These are phyloP conservation scores for Octodon degus DNA, from an alignment of 2,113 vertebrate species.

Conservation along the genomic window DNA sequence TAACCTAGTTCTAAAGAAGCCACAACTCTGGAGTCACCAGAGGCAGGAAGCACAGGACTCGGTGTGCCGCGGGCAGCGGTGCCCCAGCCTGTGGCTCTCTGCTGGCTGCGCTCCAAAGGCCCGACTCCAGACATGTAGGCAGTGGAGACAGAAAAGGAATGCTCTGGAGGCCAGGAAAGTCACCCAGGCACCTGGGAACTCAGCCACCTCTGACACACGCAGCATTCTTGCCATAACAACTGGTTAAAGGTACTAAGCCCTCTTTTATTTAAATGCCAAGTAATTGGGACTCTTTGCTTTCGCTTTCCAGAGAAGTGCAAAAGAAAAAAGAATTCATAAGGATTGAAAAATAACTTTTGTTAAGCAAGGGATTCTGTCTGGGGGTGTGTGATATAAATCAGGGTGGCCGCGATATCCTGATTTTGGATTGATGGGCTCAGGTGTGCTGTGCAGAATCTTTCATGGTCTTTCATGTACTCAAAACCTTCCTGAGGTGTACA, in stretches of 20 bases:
- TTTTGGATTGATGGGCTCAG: background rate
- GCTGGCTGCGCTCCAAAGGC: constrained; percentile 56
- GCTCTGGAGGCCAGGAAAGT: constrained; percentile 71
- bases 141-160: constrained; percentile 73
- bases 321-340: constrained; percentile 45
- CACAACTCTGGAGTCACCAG: background rate
- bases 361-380: background rate
- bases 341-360: constrained; percentile 8
- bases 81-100: constrained; percentile 46
- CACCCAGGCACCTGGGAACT: constrained; percentile 68
- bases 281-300: constrained; percentile 59
- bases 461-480: background rate
- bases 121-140: constrained; percentile 72
- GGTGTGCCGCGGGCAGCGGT: background rate
- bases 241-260: constrained; percentile 69
- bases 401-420: background rate
- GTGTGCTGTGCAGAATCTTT: background rate
- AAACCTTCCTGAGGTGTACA: background rate
- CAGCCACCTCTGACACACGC: constrained; percentile 59
- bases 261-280: constrained; percentile 62
- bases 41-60: background rate
- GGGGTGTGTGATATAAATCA: background rate
- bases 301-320: constrained; percentile 58
- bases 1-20: background rate
- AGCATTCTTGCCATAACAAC: constrained; percentile 72